These are phyloP conservation scores for Malacoctenus gilli DNA, from an alignment of 2,797 vertebrate species.

Conservation along the genomic window DNA sequence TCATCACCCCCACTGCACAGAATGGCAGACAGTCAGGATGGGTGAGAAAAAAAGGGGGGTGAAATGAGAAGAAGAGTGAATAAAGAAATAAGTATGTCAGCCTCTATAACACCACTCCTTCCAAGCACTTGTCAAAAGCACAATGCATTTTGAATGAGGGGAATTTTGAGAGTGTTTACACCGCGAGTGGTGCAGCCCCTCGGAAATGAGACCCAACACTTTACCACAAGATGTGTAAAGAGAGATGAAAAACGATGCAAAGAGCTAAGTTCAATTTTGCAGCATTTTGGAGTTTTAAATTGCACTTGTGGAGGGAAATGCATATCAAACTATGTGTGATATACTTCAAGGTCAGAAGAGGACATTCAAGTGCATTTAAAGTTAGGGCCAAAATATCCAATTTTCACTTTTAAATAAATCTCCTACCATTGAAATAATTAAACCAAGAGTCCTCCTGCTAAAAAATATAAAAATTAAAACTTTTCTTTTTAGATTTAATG, in stretches of 20 bases:
- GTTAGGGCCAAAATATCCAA: slow-evolving; percentile 10
- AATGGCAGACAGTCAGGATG: slow-evolving; percentile 46
- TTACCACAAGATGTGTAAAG: slow-evolving; percentile 28
- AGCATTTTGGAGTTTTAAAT: slow-evolving; percentile 32
- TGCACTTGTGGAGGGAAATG: slow-evolving; percentile 15
- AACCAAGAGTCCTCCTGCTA: too few species aligned
- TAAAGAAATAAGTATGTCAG: slow-evolving; percentile 52
- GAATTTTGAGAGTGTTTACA: slow-evolving; percentile 57
- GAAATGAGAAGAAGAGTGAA: slow-evolving; percentile 55
- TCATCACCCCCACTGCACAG: slow-evolving; percentile 48
- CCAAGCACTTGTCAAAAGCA: slow-evolving; percentile 62
- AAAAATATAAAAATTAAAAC: too few species aligned
- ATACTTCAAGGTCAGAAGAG: too few species aligned
- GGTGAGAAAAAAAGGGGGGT: slow-evolving; percentile 55
- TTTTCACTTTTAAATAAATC: too few species aligned
- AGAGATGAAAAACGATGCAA: slow-evolving; percentile 36
- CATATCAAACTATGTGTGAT: slow-evolving; percentile 1
- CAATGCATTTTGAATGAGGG: slow-evolving; percentile 63
- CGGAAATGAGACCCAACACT: slow-evolving; percentile 50
- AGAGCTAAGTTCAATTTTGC: slow-evolving; percentile 26
- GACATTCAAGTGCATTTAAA: too few species aligned
- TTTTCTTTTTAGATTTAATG: too few species aligned
- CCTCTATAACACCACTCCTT: slow-evolving; percentile 47
- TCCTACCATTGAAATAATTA: too few species aligned
- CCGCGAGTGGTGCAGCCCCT: slow-evolving; percentile 12